Evolutionary conservation across 2,113 vertebrate genomes (phyloP).

Genomic region (Tetrax tetrax): DNA sequence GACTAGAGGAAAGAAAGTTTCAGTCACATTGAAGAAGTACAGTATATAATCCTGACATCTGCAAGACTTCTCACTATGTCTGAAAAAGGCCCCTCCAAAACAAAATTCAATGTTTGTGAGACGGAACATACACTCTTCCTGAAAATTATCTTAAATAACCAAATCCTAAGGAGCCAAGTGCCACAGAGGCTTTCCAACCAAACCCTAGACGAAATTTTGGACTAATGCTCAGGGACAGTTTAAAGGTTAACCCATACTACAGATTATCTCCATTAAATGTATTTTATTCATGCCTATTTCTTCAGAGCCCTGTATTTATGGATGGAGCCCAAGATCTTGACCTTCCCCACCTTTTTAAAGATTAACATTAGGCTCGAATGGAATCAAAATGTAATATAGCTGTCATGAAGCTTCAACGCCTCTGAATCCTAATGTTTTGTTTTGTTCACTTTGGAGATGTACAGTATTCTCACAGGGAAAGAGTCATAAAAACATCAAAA

Average conservation of each 20-base stretch:
- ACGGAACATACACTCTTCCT: background rate
- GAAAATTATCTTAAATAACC: background rate
- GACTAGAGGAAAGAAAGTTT: slow-evolving; percentile 51
- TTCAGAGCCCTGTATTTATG: background rate
- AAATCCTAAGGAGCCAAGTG: background rate
- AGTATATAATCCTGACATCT: background rate
- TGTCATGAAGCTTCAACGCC: background rate
- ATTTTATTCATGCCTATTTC: background rate
- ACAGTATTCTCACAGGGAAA: background rate
- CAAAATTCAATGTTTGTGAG: background rate
- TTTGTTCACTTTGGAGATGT: background rate
- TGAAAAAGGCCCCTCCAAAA: background rate
- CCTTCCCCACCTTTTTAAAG: background rate
- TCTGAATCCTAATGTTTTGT: background rate
- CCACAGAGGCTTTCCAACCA: background rate
- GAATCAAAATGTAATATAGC: background rate
- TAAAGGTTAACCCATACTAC: background rate
- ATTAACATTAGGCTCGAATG: background rate
- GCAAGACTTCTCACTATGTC: background rate
- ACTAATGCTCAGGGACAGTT: background rate
- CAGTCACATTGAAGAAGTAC: background rate
- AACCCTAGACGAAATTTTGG: background rate
- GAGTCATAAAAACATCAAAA: background rate
- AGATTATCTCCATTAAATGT: background rate
- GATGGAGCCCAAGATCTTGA: background rate